Percentiles rank a stretch among this genome's conserved stretches.
These are phyloP conservation scores for Drosophila sechellia DNA, from an alignment of 1,140 invertebrate genomes.

Conservation along the genomic window DNA sequence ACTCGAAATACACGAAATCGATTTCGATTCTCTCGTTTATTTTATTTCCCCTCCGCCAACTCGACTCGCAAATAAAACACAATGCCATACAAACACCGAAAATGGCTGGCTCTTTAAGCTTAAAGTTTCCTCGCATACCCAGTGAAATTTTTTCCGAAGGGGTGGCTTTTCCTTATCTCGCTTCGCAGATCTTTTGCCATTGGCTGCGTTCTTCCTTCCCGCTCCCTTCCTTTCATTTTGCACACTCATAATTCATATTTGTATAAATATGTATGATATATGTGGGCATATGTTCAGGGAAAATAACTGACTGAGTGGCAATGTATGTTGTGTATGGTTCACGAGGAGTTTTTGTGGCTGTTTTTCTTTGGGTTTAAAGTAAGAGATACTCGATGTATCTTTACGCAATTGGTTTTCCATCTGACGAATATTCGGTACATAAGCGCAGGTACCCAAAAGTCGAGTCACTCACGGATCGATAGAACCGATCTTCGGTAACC, in stretches of 20 bases:
- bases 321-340: not conserved
- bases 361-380: not conserved
- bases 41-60: slow-evolving; percentile 9
- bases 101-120: slow-evolving; percentile 33
- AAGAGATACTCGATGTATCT: no score
- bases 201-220: slow-evolving; percentile 31
- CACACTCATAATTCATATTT: slow-evolving; percentile 51
- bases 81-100: slow-evolving; percentile 16
- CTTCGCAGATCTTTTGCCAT: slow-evolving; percentile 54
- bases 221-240: slow-evolving; percentile 18
- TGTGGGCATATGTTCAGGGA: slow-evolving; percentile 21
- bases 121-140: slow-evolving; percentile 13
- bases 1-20: slow-evolving; percentile 44
- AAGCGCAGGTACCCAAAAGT: no score
- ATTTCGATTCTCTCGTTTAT: slow-evolving; percentile 43
- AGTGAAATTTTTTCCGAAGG: slow-evolving; percentile 1
- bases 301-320: slow-evolving; percentile 5
- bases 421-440: not conserved
- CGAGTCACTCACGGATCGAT: not conserved
- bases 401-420: not conserved
- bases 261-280: slow-evolving; percentile 28
- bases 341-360: not conserved
- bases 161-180: slow-evolving; percentile 46
- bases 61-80: not conserved
- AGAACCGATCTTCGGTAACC: slow-evolving; percentile 26